phyloP scores from a whole-genome alignment of 1,140 invertebrate genomes.

The Papilio polytes region DNA sequence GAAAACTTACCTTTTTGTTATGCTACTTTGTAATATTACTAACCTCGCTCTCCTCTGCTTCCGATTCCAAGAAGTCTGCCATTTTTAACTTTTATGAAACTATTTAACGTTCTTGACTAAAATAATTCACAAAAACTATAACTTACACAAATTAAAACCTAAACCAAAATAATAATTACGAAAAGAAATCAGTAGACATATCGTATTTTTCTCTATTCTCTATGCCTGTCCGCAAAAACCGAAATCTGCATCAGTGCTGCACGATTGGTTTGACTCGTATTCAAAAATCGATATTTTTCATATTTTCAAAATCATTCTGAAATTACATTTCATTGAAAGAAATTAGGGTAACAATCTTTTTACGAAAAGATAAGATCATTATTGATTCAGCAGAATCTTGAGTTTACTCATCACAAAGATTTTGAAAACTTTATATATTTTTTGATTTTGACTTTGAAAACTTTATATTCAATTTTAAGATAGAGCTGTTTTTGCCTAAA shows the following conservation, averaged over 20 bases:
- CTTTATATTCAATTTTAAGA: too few relatives aligned
- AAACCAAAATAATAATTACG: constrained; percentile 42
- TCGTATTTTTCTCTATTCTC: constrained; percentile 20
- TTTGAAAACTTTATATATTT: too few relatives aligned
- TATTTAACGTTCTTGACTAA: constrained; percentile 32
- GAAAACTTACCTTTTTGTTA: constrained; percentile 42
- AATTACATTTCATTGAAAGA: too few relatives aligned
- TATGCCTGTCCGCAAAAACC: neutral
- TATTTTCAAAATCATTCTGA: too few relatives aligned
- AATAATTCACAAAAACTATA: constrained; percentile 35
- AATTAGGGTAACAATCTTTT: too few relatives aligned
- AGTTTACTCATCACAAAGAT: too few relatives aligned
- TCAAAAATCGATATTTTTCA: constrained; percentile 18
- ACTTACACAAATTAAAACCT: constrained; percentile 39
- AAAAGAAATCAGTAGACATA: constrained; percentile 50
- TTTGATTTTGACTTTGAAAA: too few relatives aligned
- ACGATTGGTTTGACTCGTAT: neutral
- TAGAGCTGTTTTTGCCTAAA: too few relatives aligned
- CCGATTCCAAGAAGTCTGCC: constrained; percentile 92
- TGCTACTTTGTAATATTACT: constrained; percentile 65
- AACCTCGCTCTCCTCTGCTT: constrained; percentile 93
- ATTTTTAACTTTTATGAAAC: constrained; percentile 74
- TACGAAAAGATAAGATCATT: too few relatives aligned
- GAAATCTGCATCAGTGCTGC: neutral
- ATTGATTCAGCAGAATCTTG: too few relatives aligned